Evolutionary conservation across 2,797 vertebrate genomes (phyloP), one percentile per base, ranked within the genome.

Genomic region (Leptoclinus maculatus): DNA sequence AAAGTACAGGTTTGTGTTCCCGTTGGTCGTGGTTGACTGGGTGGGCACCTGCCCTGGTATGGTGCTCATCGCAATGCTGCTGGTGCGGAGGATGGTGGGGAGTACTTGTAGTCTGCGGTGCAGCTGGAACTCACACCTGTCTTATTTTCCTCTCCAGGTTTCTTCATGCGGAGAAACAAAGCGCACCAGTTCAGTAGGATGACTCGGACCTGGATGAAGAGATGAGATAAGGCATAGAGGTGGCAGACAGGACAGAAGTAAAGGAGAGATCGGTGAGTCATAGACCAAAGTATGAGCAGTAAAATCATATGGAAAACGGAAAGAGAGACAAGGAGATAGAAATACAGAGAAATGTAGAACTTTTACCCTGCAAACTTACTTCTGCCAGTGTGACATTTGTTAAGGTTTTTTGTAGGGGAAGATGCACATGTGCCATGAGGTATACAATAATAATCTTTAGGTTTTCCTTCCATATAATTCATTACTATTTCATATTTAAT

Each of bases 161-260:
- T 97, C 80, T 96, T 97, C 97, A 98, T 98, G n/a, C 96, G 91
- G 66, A 98, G 93, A 85, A 98, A 97, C 97, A 97, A 98, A 32
- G 97, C 97, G 2, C 96, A 98, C 97, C 97, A 98, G 79, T 98
- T 97, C 49, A 98, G 94, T 21, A 98, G 89, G 80, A 97, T 80
- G 59, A 97, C 91, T 5, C 96, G 91, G 41, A 97, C 92, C 97
- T 98, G 90, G 62, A 57, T 69, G n/a, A 63, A 51, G 14, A 66
- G 14, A 59, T n/a, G 36, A 14, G 10, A 58, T 23, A 32, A 25
- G 25, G 57, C 0, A 14, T 25, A 3, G n/a, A 17, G 36, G 4
- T 23, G 53, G 2, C 7, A 60, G 4, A 60, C 25, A 16, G 63
- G 27, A 17, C 14, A 19, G 25, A 32, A 56, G 54, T 16, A 9